Evolutionary conservation across 2,888 invertebrate genomes (phyloP).

Genomic region (Latrodectus elegans): DNA sequence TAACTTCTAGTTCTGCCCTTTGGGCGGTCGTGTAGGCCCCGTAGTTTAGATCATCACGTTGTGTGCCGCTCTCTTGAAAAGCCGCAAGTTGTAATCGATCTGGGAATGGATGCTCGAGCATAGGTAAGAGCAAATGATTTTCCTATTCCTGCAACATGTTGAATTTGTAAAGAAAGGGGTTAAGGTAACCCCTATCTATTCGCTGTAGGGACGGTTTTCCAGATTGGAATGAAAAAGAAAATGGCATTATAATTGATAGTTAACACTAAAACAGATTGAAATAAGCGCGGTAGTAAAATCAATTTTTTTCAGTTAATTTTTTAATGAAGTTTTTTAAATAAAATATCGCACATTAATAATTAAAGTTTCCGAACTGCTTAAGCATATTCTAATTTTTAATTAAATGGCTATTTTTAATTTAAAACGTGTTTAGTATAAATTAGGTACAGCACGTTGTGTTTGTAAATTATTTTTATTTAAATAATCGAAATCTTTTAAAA

Average conservation of each 20-base stretch:
- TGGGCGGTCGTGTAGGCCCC: conserved; percentile 67
- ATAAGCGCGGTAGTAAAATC: background rate
- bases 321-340: no score
- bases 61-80: conserved; percentile 38
- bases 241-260: background rate
- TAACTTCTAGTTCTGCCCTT: conserved; percentile 49
- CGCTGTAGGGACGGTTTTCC: background rate
- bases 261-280: conserved; percentile 39
- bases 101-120: conserved; percentile 45
- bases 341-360: no score
- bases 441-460: no score
- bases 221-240: no score
- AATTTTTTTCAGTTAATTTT: no score
- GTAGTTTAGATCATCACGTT: conserved; percentile 65
- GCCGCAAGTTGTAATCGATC: conserved; percentile 58
- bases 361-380: no score
- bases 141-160: conserved; percentile 35
- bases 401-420: no score
- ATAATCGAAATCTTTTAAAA: no score
- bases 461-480: no score
- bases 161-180: conserved; percentile 9
- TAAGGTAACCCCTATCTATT: background rate
- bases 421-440: no score
- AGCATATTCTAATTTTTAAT: no score
- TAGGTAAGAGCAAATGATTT: conserved; percentile 36